Conservation (phyloP, 92 coral and sea anemone species). For the Pocillopora meandrina region DNA sequence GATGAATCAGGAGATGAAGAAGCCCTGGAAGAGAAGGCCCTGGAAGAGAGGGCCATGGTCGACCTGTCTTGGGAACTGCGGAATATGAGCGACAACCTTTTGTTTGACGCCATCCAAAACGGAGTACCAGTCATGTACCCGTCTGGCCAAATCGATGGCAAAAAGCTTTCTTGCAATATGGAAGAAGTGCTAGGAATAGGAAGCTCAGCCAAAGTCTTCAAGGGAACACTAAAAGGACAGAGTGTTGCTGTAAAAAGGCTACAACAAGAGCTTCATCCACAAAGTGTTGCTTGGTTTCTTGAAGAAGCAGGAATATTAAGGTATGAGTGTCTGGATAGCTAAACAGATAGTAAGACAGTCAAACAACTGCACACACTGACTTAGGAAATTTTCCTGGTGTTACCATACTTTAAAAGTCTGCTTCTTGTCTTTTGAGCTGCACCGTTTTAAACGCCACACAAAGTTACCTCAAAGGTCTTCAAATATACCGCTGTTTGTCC, state of each 20-base stretch:
- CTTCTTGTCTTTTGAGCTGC: no score
- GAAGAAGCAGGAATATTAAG: conserved; percentile 19
- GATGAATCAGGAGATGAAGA: neutral
- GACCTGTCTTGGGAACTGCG: neutral
- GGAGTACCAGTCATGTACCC: conserved; percentile 24
- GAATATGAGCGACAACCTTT: neutral
- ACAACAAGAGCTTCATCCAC: conserved; percentile 2
- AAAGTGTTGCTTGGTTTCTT: conserved; percentile 10
- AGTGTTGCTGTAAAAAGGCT: conserved; percentile 26
- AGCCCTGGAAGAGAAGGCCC: neutral
- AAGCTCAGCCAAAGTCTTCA: neutral
- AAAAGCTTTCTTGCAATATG: neutral
- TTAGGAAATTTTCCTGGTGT: no score
- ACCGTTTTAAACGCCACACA: no score
- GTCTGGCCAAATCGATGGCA: conserved; percentile 6
- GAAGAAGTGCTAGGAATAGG: neutral
- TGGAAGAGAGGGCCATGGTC: neutral
- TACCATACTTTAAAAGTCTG: no score
- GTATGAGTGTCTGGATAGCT: neutral
- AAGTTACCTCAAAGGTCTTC: no score
- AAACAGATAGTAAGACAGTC: no score
- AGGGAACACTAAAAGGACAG: neutral
- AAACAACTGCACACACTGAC: no score
- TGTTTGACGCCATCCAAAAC: conserved; percentile 28
- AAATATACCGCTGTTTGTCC: no score